Conservation (phyloP, 2,888 invertebrate genomes). For the Molorchus minor region DNA sequence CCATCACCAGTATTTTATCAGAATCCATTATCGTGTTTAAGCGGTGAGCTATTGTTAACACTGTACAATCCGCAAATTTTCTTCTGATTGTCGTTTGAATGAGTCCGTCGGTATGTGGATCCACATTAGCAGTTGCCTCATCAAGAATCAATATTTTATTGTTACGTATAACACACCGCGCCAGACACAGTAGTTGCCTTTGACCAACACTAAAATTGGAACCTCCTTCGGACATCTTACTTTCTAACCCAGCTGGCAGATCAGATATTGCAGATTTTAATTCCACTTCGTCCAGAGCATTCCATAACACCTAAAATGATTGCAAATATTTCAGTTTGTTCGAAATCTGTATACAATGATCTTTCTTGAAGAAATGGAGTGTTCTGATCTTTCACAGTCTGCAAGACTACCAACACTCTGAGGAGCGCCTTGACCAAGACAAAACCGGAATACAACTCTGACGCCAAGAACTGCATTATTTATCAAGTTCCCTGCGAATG, state of each 20-base stretch:
- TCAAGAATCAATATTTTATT: conserved; percentile 61
- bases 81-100: conserved; percentile 79
- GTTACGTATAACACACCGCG: conserved; percentile 67
- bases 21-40: conserved; percentile 88
- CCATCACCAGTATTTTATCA: conserved; percentile 81
- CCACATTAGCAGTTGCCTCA: conserved; percentile 86
- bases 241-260: conserved; percentile 70
- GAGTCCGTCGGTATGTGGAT: conserved; percentile 79
- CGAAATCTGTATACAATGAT: no score
- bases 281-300: conserved; percentile 83
- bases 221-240: conserved; percentile 77
- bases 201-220: conserved; percentile 63
- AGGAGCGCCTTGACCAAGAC: no score
- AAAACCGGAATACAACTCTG: no score
- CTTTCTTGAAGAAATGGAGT: no score
- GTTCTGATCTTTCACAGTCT: no score
- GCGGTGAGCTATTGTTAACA: conserved; percentile 84
- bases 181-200: conserved; percentile 63
- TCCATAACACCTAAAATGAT: conserved; percentile 77
- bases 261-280: conserved; percentile 74
- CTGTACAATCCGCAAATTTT: conserved; percentile 80
- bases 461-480: no score
- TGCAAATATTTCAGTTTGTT: no score
- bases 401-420: no score
- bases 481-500: no score